A percentile compares a stretch with the other conserved stretches of the same genome.
Conservation (phyloP, 2,888 invertebrate genomes). For the Clivina fossor region DNA sequence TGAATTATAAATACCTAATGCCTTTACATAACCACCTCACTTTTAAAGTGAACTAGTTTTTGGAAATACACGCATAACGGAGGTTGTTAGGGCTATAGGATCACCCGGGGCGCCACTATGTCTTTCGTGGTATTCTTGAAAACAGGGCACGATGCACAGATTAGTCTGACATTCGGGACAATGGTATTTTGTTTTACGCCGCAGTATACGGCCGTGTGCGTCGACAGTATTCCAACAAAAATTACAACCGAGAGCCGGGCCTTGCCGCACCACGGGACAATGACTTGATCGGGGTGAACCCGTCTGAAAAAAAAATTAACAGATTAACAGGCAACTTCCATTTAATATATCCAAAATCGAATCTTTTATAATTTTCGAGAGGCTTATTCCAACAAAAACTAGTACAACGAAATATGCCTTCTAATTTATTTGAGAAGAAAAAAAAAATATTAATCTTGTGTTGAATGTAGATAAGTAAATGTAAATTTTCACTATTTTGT, state of each 20-base stretch:
- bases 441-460: no score
- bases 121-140: conserved; percentile 80
- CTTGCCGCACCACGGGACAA: conserved; percentile 79
- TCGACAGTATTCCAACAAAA: conserved; percentile 91
- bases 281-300: conserved; percentile 67
- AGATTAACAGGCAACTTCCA: background rate
- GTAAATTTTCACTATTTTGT: no score
- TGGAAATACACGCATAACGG: conserved; percentile 51
- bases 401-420: no score
- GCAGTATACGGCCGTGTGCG: conserved; percentile 75
- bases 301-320: conserved; percentile 48
- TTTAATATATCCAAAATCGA: background rate
- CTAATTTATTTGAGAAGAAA: no score
- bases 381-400: no score
- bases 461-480: no score
- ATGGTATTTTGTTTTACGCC: conserved; percentile 86
- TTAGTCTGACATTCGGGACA: conserved; percentile 89
- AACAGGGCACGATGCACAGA: conserved; percentile 86
- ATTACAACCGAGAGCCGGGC: conserved; percentile 84
- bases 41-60: conserved; percentile 54
- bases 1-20: no score
- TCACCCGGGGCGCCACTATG: conserved; percentile 50
- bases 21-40: no score
- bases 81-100: conserved; percentile 48
- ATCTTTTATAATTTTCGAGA: no score